A percentile compares a stretch with the other conserved stretches of the same genome.
Evolutionary conservation across 2,888 invertebrate genomes (phyloP).

Genomic region (Polietes domitor): DNA sequence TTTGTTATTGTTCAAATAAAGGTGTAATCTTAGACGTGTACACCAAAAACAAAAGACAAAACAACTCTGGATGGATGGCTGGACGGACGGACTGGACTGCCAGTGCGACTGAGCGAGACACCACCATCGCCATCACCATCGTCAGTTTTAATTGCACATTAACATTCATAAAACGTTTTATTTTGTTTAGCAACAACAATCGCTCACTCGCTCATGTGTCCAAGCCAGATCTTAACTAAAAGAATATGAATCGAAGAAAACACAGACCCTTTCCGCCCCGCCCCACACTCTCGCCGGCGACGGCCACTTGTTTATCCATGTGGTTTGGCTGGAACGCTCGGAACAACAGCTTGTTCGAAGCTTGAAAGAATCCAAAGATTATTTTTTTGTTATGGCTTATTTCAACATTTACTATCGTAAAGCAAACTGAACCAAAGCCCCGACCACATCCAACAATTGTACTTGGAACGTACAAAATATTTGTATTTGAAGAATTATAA

Average conservation of each 20-base stretch:
- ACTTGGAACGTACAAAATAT: background rate
- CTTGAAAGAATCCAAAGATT: background rate
- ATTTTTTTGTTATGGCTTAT: background rate
- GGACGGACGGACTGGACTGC: background rate
- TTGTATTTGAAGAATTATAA: slow-evolving; percentile 17
- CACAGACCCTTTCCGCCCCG: background rate
- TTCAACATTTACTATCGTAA: background rate
- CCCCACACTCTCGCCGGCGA: background rate
- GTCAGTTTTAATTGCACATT: slow-evolving; percentile 15
- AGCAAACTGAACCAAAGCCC: no score
- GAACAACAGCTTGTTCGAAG: background rate
- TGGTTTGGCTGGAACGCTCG: background rate
- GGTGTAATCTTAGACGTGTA: slow-evolving; percentile 39
- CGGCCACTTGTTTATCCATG: background rate
- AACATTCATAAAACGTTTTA: slow-evolving; percentile 56
- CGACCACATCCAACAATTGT: background rate
- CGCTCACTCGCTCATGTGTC: background rate
- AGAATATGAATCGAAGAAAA: background rate
- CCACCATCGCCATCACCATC: background rate
- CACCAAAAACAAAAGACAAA: slow-evolving; percentile 20
- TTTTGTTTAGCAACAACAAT: background rate
- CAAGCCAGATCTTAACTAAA: background rate
- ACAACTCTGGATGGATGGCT: background rate
- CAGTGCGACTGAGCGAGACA: background rate
- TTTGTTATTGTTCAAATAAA: slow-evolving; percentile 11